Conservation (phyloP, 2,888 invertebrate species). For the Sclerodermus sp. region DNA sequence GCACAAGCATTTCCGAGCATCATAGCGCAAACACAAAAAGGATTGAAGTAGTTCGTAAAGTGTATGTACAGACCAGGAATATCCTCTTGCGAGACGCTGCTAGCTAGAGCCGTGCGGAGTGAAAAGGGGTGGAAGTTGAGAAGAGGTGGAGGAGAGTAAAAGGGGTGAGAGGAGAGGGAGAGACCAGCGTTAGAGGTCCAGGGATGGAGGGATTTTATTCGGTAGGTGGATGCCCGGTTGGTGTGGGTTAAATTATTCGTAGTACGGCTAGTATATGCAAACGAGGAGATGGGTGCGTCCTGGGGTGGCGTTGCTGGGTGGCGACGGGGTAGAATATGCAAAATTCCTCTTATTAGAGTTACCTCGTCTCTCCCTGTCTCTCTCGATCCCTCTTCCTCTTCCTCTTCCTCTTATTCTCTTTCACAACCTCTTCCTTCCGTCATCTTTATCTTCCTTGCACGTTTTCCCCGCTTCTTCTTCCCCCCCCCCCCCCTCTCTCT, state of each 20-base stretch:
- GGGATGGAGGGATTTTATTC: not conserved
- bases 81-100: slow-evolving; percentile 8
- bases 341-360: slow-evolving; percentile 53
- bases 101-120: slow-evolving; percentile 9
- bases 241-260: slow-evolving; percentile 52
- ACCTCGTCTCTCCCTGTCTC: slow-evolving; percentile 33
- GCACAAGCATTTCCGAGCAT: too few species aligned
- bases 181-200: slow-evolving; percentile 3
- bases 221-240: slow-evolving; percentile 9
- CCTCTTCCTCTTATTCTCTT: slow-evolving; percentile 14
- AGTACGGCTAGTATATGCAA: slow-evolving; percentile 53
- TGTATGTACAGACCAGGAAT: not conserved
- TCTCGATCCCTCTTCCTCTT: not conserved
- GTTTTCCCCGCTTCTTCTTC: too few species aligned
- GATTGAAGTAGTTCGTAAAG: not conserved
- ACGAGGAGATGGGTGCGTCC: slow-evolving; percentile 41
- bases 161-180: slow-evolving; percentile 1
- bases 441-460: too few species aligned
- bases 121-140: slow-evolving; percentile 7
- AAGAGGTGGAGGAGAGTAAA: slow-evolving; percentile 4
- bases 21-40: not conserved
- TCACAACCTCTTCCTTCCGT: too few species aligned
- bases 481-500: slow-evolving; percentile 11
- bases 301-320: slow-evolving; percentile 20
- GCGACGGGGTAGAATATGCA: slow-evolving; percentile 44